Evolutionary conservation across 2,888 invertebrate genomes (phyloP), one percentile per base, ranked within the genome.

Genomic region (Phoenoteleia sp.): DNA sequence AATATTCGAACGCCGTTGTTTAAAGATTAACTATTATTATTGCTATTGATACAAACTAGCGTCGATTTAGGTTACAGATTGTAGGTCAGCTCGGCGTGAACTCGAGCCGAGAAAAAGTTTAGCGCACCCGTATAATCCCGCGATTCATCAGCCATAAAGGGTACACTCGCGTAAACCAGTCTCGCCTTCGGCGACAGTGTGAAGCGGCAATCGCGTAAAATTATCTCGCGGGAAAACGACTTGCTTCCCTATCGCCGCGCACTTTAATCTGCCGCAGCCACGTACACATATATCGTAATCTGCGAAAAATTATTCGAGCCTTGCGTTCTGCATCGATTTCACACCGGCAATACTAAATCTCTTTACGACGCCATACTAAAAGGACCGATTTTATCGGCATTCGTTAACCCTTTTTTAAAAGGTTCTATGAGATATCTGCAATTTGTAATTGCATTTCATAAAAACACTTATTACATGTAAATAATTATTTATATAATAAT

Each of bases 111-210:
- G 60, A 75, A 76, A 76, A 67, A 58, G 36, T 66, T 76, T 62
- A 33, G 27, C 42, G 9, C 66, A 45, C 9, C 45, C 33, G 54
- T 76, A 76, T 76, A 76, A 76, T 76, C 56, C 76, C 11, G 58
- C 76, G 54, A 76, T 76, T 76, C 76, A 76, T 76, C 76, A 76
- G 49, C 67, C 39, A 67, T 76, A 76, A 76, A 76, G 42, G 49
- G 76, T 67, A 49, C 60, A 58, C 54, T 47, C 66, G 66, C 58
- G 58, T 67, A 67, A 76, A 67, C 67, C 49, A 76, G 47, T 58
- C 58, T 67, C 49, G 67, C 67, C 67, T 58, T 67, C 27, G 67
- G 76, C 76, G 66, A 67, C 67, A 67, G 25, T 36, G 33, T 39
- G 76, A 58, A 67, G 76, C 72, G 72, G 72, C 76, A 67, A 76